These are phyloP conservation scores for Cataglyphis albicans DNA, from an alignment of 2,888 invertebrate species.

Conservation along the genomic window DNA sequence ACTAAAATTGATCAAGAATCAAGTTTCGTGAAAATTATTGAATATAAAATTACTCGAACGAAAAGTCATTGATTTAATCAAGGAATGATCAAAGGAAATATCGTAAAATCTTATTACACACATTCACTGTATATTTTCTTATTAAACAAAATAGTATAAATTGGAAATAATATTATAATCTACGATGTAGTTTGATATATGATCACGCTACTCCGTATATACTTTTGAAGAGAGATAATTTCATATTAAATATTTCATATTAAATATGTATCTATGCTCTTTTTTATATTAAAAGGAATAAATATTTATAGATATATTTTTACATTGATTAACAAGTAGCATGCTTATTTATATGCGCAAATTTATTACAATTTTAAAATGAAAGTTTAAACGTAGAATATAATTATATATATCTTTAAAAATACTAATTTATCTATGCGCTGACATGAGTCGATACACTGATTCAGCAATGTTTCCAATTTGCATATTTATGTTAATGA, in stretches of 20 bases:
- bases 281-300: not conserved
- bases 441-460: not conserved
- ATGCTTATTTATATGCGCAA: not conserved
- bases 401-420: not conserved
- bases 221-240: not conserved
- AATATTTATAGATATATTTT: not conserved
- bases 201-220: not conserved
- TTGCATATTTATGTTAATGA: not conserved
- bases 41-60: not conserved
- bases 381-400: not conserved
- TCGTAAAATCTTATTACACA: not conserved
- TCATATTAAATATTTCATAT: not conserved
- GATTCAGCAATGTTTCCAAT: constrained; percentile 8
- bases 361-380: not conserved
- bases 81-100: not conserved
- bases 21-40: not conserved
- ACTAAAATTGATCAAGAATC: not conserved
- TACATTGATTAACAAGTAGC: not conserved
- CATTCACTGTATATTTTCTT: not conserved
- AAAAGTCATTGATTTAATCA: not conserved
- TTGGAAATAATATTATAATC: not conserved
- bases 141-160: not conserved
- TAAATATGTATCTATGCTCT: not conserved
- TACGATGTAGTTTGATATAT: not conserved
- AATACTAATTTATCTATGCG: not conserved